Percentiles rank a stretch among this genome's conserved stretches.
Evolutionary conservation across 2,797 vertebrate genomes (phyloP).

Genomic region (Tachyglossus aculeatus): DNA sequence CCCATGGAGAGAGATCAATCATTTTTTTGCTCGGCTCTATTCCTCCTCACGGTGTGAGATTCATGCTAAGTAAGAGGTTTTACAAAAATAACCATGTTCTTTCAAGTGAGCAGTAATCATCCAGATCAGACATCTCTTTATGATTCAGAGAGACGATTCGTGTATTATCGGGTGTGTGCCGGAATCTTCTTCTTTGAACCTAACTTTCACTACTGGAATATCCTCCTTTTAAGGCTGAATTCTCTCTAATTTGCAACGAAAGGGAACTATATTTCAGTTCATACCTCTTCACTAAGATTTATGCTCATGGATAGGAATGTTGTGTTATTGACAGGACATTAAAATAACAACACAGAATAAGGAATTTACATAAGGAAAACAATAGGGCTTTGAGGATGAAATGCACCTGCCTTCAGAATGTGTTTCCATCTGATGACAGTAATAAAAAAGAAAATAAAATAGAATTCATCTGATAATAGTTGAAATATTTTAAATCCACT

Average conservation of each 20-base stretch:
- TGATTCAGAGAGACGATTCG: background rate
- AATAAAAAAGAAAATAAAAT: too few relatives aligned
- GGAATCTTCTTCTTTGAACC: background rate
- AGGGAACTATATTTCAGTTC: background rate
- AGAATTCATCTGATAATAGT: too few relatives aligned
- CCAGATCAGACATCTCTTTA: background rate
- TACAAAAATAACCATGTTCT: background rate
- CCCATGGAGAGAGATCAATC: too few relatives aligned
- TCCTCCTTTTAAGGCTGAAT: background rate
- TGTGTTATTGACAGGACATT: background rate
- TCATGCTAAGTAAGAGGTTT: background rate
- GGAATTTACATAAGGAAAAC: background rate
- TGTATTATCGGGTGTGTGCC: background rate
- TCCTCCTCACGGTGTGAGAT: background rate
- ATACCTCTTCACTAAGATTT: background rate
- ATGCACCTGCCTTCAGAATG: too few relatives aligned
- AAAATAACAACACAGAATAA: background rate
- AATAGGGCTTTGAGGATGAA: too few relatives aligned
- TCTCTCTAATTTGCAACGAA: background rate
- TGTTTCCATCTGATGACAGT: too few relatives aligned
- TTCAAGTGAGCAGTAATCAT: background rate
- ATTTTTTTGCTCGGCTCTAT: background rate
- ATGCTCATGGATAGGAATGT: background rate
- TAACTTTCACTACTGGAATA: background rate
- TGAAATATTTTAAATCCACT: too few relatives aligned